A percentile compares a stretch with the other conserved stretches of the same genome.
phyloP scores from a whole-genome alignment of 1,140 invertebrate genomes.

The Melitaea cinxia region DNA sequence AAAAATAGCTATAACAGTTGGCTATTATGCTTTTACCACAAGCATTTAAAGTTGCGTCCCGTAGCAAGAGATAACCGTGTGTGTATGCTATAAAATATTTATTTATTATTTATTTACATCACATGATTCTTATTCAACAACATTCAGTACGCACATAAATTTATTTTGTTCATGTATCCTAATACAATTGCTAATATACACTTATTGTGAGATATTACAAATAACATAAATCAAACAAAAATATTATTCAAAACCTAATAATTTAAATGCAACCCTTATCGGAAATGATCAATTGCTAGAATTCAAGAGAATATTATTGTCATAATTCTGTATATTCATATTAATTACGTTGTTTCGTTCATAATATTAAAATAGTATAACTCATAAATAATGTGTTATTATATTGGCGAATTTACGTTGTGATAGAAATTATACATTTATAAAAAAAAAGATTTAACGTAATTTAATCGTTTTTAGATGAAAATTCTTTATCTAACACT shows the following conservation, averaged over 20 bases:
- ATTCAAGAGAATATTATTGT: not conserved
- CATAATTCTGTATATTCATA: not conserved
- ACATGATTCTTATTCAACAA: no score
- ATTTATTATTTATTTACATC: no score
- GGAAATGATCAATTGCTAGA: not conserved
- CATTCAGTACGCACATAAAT: no score
- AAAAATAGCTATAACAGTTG: no score
- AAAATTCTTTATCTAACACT: constrained; percentile 31
- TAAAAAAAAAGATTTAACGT: not conserved
- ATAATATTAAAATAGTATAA: not conserved
- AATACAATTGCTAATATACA: no score
- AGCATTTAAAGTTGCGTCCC: no score
- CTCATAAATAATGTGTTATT: not conserved
- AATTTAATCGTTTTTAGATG: not conserved
- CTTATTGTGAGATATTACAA: no score
- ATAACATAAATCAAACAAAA: no score
- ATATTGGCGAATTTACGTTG: not conserved
- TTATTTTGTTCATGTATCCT: no score
- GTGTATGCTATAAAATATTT: no score
- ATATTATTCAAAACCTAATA: not conserved
- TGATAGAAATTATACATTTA: not conserved
- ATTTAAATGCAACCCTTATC: not conserved
- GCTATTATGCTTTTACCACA: no score
- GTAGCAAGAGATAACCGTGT: no score
- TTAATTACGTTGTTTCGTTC: not conserved